Conservation (phyloP, 2,113 vertebrate species). For the Ia io region DNA sequence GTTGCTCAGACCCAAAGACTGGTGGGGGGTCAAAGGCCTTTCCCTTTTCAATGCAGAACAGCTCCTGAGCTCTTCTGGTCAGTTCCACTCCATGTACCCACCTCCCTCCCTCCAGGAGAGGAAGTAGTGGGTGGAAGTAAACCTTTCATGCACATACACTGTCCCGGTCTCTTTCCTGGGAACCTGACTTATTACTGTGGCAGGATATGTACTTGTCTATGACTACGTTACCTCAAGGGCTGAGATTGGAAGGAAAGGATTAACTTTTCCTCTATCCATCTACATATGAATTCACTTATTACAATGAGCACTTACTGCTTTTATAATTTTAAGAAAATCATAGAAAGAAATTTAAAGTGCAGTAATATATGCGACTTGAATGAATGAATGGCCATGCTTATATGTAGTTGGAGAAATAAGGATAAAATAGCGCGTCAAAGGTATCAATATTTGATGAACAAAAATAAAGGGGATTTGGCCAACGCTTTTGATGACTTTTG, state of each 20-base stretch:
- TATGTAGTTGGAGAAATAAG: background rate
- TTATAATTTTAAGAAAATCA: background rate
- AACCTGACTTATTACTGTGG: background rate
- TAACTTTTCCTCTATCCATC: background rate
- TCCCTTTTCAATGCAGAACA: background rate
- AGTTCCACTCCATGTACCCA: rapidly evolving
- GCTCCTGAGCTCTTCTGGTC: background rate
- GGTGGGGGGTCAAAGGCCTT: background rate
- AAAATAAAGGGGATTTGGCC: background rate
- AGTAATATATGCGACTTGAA: background rate
- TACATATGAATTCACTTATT: background rate
- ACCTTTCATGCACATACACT: background rate
- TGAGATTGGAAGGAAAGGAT: background rate
- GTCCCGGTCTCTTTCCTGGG: background rate
- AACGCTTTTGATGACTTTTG: background rate
- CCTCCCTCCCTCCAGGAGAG: too few relatives aligned
- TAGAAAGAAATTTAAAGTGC: background rate
- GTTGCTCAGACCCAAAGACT: background rate
- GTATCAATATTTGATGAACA: background rate
- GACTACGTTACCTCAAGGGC: background rate
- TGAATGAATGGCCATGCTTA: background rate
- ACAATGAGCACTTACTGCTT: background rate
- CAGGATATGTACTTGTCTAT: background rate
- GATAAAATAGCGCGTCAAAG: background rate
- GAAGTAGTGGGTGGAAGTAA: background rate